These are phyloP conservation scores for Apoda limacodes DNA, from an alignment of 2,888 invertebrate species.

Conservation along the genomic window DNA sequence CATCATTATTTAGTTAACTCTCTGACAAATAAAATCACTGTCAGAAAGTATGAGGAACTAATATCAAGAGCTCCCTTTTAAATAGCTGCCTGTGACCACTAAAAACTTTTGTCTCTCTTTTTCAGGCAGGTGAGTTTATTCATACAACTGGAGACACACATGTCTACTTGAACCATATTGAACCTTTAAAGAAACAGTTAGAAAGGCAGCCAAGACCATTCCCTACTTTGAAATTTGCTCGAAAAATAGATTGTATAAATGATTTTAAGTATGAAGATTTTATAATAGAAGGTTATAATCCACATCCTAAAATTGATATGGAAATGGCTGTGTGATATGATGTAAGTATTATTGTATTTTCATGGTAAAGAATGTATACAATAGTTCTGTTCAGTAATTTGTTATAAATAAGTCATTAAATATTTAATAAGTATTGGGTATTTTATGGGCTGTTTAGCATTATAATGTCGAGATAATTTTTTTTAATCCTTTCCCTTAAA, in stretches of 20 bases:
- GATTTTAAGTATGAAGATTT: constrained; percentile 92
- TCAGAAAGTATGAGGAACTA: no score
- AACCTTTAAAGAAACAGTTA: constrained; percentile 84
- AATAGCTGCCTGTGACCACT: no score
- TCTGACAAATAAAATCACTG: no score
- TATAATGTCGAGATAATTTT: constrained; percentile 22
- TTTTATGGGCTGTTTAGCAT: constrained; percentile 25
- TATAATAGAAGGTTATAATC: constrained; percentile 84
- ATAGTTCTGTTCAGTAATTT: no score
- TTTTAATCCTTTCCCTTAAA: no score
- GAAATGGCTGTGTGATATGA: constrained; percentile 87
- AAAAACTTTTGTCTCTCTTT: no score
- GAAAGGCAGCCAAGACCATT: constrained; percentile 83
- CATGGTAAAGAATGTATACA: no score
- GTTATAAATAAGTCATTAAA: neutral
- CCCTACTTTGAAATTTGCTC: constrained; percentile 82
- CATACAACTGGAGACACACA: constrained; percentile 97
- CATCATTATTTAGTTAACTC: no score
- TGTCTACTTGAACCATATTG: constrained; percentile 91
- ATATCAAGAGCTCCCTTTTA: no score
- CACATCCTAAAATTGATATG: constrained; percentile 92
- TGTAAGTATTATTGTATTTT: neutral
- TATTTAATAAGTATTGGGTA: constrained; percentile 1
- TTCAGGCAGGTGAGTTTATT: constrained; percentile 90
- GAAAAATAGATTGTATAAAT: constrained; percentile 81